These are phyloP conservation scores for Sebastes kiyomatsui DNA, from an alignment of 2,797 vertebrate species.

Conservation along the genomic window DNA sequence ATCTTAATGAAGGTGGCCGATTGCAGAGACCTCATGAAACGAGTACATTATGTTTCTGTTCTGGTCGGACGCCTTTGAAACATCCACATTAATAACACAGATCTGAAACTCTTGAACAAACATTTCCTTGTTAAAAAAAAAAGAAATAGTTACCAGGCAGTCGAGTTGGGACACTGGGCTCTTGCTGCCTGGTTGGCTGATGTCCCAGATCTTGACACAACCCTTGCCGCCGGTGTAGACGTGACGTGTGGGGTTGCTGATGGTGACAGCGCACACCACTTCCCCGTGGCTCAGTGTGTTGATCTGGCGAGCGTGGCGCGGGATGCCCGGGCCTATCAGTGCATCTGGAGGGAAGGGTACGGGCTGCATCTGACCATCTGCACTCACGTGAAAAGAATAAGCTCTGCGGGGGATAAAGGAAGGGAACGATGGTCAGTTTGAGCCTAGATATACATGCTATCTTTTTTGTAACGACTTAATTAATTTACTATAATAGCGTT, in stretches of 20 bases:
- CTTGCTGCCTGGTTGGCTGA: slow-evolving; percentile 97
- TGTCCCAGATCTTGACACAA: slow-evolving; percentile 98
- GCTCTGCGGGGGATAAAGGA: slow-evolving; percentile 68
- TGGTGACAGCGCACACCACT: slow-evolving; percentile 93
- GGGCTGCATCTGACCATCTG: slow-evolving; percentile 88
- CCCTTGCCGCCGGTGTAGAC: slow-evolving; percentile 97
- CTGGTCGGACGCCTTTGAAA: slow-evolving; percentile 6
- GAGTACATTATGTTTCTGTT: slow-evolving; percentile 15
- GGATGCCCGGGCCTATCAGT: slow-evolving; percentile 87
- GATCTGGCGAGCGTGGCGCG: slow-evolving; percentile 87
- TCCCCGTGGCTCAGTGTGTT: slow-evolving; percentile 88
- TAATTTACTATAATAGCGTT: too few species aligned
- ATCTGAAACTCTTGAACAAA: slow-evolving; percentile 1
- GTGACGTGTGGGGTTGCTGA: slow-evolving; percentile 95
- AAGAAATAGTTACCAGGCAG: slow-evolving; percentile 87
- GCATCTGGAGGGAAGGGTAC: slow-evolving; percentile 88
- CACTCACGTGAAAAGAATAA: slow-evolving; percentile 87
- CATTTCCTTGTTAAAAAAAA: not conserved
- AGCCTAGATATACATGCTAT: not conserved
- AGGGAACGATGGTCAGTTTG: not conserved
- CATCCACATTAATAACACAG: not conserved
- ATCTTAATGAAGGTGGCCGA: slow-evolving; percentile 29
- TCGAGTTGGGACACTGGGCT: slow-evolving; percentile 97
- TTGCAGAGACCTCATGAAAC: slow-evolving; percentile 20
- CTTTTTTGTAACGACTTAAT: too few species aligned